Percentiles rank a stretch among this genome's conserved stretches.
These are phyloP conservation scores for Sphenopsis melanotis DNA, from an alignment of 2,797 vertebrate genomes.

Conservation along the genomic window DNA sequence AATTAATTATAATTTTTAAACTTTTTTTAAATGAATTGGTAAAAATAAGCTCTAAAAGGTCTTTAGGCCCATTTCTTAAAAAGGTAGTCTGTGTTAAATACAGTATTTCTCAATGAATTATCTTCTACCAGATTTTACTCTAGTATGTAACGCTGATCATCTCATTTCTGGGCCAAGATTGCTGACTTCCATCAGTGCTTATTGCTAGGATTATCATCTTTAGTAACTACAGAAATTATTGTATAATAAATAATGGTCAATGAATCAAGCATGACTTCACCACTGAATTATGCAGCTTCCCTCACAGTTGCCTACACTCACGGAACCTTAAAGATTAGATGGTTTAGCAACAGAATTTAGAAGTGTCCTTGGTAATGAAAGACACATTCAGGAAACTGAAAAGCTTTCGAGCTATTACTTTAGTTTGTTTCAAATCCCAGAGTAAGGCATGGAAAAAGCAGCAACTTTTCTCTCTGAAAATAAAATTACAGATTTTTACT, in stretches of 20 bases:
- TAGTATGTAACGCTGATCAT: background rate
- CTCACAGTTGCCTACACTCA: background rate
- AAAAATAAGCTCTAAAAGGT: background rate
- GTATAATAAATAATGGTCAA: background rate
- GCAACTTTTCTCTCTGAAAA: background rate
- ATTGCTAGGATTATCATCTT: background rate
- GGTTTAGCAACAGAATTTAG: background rate
- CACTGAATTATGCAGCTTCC: background rate
- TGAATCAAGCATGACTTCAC: conserved; percentile 17
- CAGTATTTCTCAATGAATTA: background rate
- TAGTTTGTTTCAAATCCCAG: background rate
- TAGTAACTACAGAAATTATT: background rate
- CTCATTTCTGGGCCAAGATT: background rate
- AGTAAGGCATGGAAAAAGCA: background rate
- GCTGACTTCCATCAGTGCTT: background rate
- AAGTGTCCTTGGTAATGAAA: background rate
- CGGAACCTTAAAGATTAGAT: background rate
- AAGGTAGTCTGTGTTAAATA: background rate
- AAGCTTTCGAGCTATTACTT: background rate
- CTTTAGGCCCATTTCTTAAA: background rate
- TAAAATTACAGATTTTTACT: background rate
- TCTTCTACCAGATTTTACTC: background rate
- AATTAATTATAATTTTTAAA: background rate
- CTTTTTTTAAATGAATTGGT: background rate
- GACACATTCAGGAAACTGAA: background rate